These are phyloP conservation scores for Trachelus iudaicus DNA, from an alignment of 2,888 invertebrate genomes.

Conservation along the genomic window DNA sequence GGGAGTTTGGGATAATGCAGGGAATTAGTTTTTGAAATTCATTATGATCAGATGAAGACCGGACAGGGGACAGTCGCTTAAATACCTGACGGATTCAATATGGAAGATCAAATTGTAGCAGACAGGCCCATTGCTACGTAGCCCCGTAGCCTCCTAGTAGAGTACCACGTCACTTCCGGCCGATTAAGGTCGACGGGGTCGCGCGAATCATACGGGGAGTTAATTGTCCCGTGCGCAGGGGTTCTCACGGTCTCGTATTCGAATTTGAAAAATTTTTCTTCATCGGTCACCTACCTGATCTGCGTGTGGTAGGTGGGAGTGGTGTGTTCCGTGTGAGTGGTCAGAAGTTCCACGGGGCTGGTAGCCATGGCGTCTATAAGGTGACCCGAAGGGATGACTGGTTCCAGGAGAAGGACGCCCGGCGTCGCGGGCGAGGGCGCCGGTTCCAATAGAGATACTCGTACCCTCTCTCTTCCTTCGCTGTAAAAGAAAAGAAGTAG, in stretches of 20 bases:
- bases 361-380: constrained; percentile 55
- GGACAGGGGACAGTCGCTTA: too few species aligned
- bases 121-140: too few species aligned
- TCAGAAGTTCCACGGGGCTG: constrained; percentile 59
- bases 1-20: too few species aligned
- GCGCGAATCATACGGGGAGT: constrained; percentile 40
- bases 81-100: too few species aligned
- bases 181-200: constrained; percentile 48
- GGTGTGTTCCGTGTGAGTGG: constrained; percentile 62
- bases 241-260: constrained; percentile 30
- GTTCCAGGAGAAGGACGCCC: constrained; percentile 61
- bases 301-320: constrained; percentile 62
- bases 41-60: too few species aligned
- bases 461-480: constrained; percentile 63
- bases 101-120: too few species aligned
- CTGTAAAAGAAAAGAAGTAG: constrained; percentile 44
- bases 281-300: constrained; percentile 51
- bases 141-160: too few species aligned
- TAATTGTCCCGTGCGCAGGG: constrained; percentile 41
- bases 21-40: too few species aligned
- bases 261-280: constrained; percentile 34
- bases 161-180: constrained; percentile 48
- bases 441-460: constrained; percentile 60
- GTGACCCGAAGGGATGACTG: constrained; percentile 49
- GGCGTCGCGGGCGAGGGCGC: constrained; percentile 62